Evolutionary conservation across 2,888 invertebrate species (phyloP), one percentile per base, ranked within the genome.

Genomic region (Folsomia manolachei): DNA sequence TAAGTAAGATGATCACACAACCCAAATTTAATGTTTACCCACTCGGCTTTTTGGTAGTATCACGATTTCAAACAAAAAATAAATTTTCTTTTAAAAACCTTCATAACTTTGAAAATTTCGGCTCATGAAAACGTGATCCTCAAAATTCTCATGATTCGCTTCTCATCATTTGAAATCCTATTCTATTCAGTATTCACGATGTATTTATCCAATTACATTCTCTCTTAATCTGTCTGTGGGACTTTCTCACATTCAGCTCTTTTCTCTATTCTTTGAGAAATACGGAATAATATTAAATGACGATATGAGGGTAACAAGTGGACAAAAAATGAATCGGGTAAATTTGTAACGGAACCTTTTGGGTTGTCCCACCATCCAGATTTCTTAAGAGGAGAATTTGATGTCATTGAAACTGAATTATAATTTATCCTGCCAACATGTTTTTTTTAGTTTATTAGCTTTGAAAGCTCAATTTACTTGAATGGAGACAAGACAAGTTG

Each of bases 61-160:
- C 56, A 56, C 56, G 56, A 56, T 56, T 56, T 7, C 56, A 56
- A 7, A 56, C 56, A 56, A 56, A 56, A 56, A 56, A 56, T 39
- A 39, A 39, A 39, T 39, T 39, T 39, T 39, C 39, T 39, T 14
- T 19, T 56, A 18, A 56, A 56, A 56, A 56, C 18, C 56, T 56
- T 56, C 21, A 18, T 21, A 56, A 56, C 21, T 56, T 56, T 51
- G 18, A 51, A 51, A 51, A 18, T 51, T 51, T 51, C 51, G 51
- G 51, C 51, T 56, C 56, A 21, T 56, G 56, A 62, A 62, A 62
- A 62, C 62, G 62, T 62, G 62, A 62, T 23, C 23, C 62, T n/a
- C 14, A 25, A 62, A 25, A 62, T 62, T 62, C 62, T 62, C 62
- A 62, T 62, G 23, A 62, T 62, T 62, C 24, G 9, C 19, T 56